Percentiles rank a stretch among this genome's conserved stretches.
These are phyloP conservation scores for Tetragonula carbonaria DNA, from an alignment of 2,888 invertebrate species.

Conservation along the genomic window DNA sequence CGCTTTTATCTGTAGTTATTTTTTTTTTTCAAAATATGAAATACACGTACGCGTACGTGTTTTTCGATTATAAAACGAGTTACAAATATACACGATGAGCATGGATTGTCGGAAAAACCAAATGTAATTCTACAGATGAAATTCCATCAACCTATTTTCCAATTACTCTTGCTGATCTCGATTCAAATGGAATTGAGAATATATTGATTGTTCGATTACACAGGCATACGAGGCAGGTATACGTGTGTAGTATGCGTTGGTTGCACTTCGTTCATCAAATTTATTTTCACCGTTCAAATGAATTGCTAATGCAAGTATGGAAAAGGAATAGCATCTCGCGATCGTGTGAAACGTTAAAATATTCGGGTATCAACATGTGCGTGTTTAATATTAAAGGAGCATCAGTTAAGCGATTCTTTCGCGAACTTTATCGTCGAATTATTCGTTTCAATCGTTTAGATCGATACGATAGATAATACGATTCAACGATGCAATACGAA, in stretches of 20 bases:
- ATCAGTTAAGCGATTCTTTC: not conserved
- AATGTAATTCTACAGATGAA: slow-evolving; percentile 46
- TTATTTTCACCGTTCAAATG: slow-evolving; percentile 44
- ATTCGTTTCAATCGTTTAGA: slow-evolving; percentile 22
- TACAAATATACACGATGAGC: slow-evolving; percentile 18
- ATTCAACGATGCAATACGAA: slow-evolving; percentile 21
- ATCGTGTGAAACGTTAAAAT: not conserved
- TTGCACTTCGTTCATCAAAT: slow-evolving; percentile 41
- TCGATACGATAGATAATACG: not conserved
- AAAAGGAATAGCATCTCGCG: not conserved
- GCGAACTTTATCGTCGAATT: slow-evolving; percentile 4
- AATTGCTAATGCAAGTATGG: slow-evolving; percentile 31
- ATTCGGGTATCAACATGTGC: not conserved
- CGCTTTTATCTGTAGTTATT: not conserved
- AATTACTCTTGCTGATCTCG: slow-evolving; percentile 49
- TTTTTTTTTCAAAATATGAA: not conserved
- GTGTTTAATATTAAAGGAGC: not conserved
- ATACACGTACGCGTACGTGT: not conserved
- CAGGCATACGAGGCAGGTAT: not conserved
- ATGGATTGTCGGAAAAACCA: slow-evolving; percentile 1
- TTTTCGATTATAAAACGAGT: slow-evolving; percentile 15
- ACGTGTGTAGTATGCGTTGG: not conserved
- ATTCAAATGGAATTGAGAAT: slow-evolving; percentile 49
- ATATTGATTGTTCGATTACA: slow-evolving; percentile 50
- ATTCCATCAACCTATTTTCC: slow-evolving; percentile 62